Conservation (phyloP, 2,888 invertebrate species). For the Temnothorax rugatulus region DNA sequence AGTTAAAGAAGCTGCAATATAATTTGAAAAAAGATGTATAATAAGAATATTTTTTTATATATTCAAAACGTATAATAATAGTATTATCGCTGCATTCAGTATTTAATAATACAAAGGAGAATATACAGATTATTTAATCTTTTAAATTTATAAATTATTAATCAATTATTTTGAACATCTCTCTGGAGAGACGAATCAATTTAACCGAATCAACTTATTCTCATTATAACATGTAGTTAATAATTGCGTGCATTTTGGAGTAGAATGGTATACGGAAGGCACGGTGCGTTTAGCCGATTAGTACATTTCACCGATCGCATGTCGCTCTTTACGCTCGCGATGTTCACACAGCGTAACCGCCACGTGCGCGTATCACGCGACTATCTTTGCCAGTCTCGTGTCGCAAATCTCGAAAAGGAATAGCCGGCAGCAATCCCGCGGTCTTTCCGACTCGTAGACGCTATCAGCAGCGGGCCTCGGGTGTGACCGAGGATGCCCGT, state of each 20-base stretch:
- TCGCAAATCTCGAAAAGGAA: conserved; percentile 72
- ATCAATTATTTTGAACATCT: background rate
- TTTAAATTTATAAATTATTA: conserved; percentile 4
- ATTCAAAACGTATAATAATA: background rate
- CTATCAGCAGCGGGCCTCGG: conserved; percentile 65
- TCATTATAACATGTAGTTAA: background rate
- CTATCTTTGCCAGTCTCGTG: conserved; percentile 51
- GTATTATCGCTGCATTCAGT: background rate
- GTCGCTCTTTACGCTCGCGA: conserved; percentile 20
- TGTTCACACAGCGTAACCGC: conserved; percentile 38
- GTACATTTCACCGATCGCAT: background rate
- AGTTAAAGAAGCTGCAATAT: background rate
- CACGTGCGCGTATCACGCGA: conserved; percentile 36
- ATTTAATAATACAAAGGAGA: background rate
- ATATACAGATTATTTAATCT: background rate
- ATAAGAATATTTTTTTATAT: background rate
- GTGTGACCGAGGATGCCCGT: conserved; percentile 69
- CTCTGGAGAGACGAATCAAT: background rate
- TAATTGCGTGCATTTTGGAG: conserved; percentile 4
- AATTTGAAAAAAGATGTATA: background rate
- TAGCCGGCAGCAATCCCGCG: conserved; percentile 55
- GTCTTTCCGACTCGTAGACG: conserved; percentile 65
- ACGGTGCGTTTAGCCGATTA: conserved; percentile 2
- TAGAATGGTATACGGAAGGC: conserved; percentile 5
- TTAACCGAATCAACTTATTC: too few species aligned